Evolutionary conservation across 1,140 invertebrate genomes (phyloP), one percentile per base, ranked within the genome.

Genomic region (Latrodectus geometricus): DNA sequence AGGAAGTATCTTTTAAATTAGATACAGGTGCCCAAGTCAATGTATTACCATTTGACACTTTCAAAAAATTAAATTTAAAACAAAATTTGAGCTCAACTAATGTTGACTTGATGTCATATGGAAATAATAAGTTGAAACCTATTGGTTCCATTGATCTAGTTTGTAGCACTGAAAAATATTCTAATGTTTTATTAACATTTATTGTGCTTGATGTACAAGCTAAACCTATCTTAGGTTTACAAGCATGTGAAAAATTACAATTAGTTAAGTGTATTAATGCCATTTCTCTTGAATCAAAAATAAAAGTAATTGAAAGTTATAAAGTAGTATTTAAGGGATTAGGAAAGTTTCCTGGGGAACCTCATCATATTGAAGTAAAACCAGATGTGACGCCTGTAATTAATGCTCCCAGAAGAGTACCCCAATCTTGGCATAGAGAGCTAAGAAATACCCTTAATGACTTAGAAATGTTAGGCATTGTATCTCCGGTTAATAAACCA

Each of bases 401-500:
- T 20, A 54, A 61, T 49, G n/a, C 89, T 14, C 75, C 70, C 4
- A 20, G 88, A 49, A 76, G 61, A 61, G 84, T 88, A 14, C 88
- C 88, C 14, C 69, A 74, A 21, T 56, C 54, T n/a, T 68, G 88
- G 21, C 11, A 73, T n/a, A 65, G 77, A 9, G 78, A 77, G 54
- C 48, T 89, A 17, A 88, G 86, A 76, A 35, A 75, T 11, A 79
- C 88, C 79, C 75, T 89, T 11, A 52, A 89, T 12, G 79, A 88
- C 17, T 65, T 89, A 88, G 89, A 87, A 21, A 83, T 88, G 35
- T 9, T 70, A 17, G 84, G 82, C 17, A 87, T 91, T 61, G 89
- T 92, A 35, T 48, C 86, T 65, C 88, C 89, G 89, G 89, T 90
- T 66, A 88, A 90, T 81, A 80, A 88, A 52, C 88, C 88, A 35